Evolutionary conservation across 2,797 vertebrate genomes (phyloP).

Genomic region (Acomys russatus): DNA sequence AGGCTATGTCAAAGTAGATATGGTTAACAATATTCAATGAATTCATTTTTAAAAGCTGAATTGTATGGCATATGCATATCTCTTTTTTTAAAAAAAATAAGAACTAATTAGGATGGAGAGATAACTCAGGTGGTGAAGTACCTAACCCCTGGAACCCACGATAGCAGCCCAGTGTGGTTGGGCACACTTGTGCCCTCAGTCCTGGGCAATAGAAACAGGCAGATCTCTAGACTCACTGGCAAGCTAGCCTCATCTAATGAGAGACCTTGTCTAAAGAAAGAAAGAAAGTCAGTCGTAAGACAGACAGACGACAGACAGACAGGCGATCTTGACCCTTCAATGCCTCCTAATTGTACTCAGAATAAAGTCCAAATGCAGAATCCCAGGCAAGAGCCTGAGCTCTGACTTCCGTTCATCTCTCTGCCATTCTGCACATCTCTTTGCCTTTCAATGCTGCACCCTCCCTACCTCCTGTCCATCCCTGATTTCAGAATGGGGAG

Average conservation of each 20-base stretch:
- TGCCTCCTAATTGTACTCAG: not conserved
- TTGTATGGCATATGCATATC: not conserved
- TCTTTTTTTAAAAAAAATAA: not conserved
- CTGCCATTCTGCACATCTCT: not conserved
- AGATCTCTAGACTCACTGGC: not conserved
- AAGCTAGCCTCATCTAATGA: not conserved
- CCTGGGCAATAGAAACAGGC: not conserved
- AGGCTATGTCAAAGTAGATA: not conserved
- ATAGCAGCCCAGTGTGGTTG: not conserved
- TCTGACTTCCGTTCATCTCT: not conserved
- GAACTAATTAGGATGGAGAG: not conserved
- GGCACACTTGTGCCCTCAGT: not conserved
- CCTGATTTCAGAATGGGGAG: not conserved
- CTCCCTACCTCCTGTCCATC: not conserved
- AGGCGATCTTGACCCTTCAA: not conserved
- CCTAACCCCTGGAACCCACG: not conserved
- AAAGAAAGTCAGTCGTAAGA: not conserved
- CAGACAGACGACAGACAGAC: not conserved
- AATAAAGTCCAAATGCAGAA: not conserved
- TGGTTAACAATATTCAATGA: not conserved
- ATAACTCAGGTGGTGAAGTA: not conserved
- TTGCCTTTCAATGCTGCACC: not conserved
- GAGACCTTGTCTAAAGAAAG: not conserved
- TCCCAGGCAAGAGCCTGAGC: not conserved
- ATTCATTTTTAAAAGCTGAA: not conserved